Evolutionary conservation across 2,113 vertebrate species (phyloP), one percentile per base, ranked within the genome.

Genomic region (Theristicus caerulescens): DNA sequence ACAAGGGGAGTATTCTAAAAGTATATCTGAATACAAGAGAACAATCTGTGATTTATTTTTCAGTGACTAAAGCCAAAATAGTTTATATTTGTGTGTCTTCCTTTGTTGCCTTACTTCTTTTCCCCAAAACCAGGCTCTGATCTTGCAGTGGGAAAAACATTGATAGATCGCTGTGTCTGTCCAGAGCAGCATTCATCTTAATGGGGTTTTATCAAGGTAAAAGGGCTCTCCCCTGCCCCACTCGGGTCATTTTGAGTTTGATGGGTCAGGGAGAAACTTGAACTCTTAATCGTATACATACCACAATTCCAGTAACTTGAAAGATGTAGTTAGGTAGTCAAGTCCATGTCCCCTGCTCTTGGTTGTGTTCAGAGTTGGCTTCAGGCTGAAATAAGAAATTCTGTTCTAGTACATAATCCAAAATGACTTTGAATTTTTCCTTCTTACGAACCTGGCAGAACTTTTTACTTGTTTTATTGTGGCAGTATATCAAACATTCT

Each of bases 381-480:
- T 88, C 86, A 36, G 70, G 34, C 51, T 94, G 65, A 95, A 96
- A 79, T 94, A 91, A 91, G 81, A 85, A 94, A 83, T 76, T 57
- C 47, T 87, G 40, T 59, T 94, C 59, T 22, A 77, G 49, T 93
- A 17, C 6, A 13, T 80, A 92, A 95, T 85, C 55, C 93, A 90
- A 95, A 94, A 52, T 69, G 76, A 87, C 29, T 97, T 95, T 77
- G 21, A 16, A 25, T 74, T 93, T 95, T 84, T 55, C 58, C 77
- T 34, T 92, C 32, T 86, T 93, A 27, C 44, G 31, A 52, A 32
- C 24, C 42, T 32, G 73, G 51, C 0, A 44, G 27, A 80, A 42
- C 66, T 57, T 94, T 29, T 76, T 36, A 49, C 55, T 94, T 91
- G 4, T 67, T 93, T 95, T 95, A 80, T 49, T 94, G 76, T 31